Percentiles rank a stretch among this genome's conserved stretches.
These are phyloP conservation scores for Hyles lineata DNA, from an alignment of 2,888 invertebrate genomes.

Conservation along the genomic window DNA sequence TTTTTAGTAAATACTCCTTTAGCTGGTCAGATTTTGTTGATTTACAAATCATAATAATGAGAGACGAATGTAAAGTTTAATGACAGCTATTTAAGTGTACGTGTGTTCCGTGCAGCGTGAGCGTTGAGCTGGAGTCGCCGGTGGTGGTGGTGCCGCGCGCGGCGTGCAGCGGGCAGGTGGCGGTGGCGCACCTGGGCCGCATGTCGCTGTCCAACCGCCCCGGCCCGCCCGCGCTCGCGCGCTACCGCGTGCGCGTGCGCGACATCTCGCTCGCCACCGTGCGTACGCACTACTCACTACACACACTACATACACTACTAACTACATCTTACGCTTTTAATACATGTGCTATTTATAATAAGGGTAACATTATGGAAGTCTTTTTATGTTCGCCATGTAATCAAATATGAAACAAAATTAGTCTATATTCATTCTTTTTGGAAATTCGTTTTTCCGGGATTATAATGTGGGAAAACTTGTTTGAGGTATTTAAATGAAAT, in stretches of 20 bases:
- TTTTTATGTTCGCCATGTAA: too few relatives aligned
- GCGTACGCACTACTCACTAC: conserved; percentile 43
- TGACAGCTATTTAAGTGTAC: too few relatives aligned
- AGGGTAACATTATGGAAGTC: too few relatives aligned
- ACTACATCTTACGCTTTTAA: too few relatives aligned
- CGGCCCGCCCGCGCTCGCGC: conserved; percentile 67
- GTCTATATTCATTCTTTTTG: too few relatives aligned
- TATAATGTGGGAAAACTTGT: too few relatives aligned
- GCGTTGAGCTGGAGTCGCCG: conserved; percentile 94
- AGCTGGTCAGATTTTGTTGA: not conserved
- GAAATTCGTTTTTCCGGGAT: too few relatives aligned
- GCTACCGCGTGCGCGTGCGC: conserved; percentile 89
- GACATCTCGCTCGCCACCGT: conserved; percentile 95
- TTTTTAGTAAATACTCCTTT: too few relatives aligned
- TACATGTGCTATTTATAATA: too few relatives aligned
- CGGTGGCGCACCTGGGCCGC: conserved; percentile 96
- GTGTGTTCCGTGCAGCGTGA: conserved; percentile 80
- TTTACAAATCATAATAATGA: too few relatives aligned
- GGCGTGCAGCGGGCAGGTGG: conserved; percentile 91
- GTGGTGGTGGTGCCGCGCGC: conserved; percentile 94
- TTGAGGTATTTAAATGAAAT: too few relatives aligned
- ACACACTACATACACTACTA: not conserved
- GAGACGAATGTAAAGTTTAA: not conserved
- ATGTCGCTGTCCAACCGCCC: conserved; percentile 86
- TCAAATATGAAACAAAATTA: too few relatives aligned